phyloP scores from a whole-genome alignment of 2,113 vertebrate genomes.

The Gasterosteus nipponicus region DNA sequence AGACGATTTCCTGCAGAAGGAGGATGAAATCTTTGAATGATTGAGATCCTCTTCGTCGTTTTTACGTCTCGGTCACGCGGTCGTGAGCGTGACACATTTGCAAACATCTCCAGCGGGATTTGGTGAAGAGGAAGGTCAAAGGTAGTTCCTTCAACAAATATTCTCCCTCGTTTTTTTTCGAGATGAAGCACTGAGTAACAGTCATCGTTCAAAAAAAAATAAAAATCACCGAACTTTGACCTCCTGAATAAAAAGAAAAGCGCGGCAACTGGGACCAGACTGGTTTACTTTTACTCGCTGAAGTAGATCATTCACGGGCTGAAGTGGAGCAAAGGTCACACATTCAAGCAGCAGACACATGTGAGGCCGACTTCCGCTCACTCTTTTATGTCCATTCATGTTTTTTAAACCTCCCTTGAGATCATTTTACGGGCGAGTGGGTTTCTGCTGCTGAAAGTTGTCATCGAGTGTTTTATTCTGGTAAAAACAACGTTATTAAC shows the following conservation, averaged over 20 bases:
- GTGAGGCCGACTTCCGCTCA: not conserved
- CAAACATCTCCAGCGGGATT: not conserved
- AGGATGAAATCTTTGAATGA: too few species aligned
- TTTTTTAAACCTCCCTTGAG: not conserved
- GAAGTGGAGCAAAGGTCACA: not conserved
- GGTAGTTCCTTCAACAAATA: not conserved
- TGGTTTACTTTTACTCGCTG: not conserved
- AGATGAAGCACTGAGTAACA: not conserved
- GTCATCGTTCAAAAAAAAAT: not conserved
- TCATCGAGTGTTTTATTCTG: too few species aligned
- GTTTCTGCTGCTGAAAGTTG: not conserved
- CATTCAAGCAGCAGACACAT: not conserved
- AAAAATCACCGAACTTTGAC: slow-evolving; percentile 21
- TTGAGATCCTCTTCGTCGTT: not conserved
- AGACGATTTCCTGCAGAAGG: not conserved
- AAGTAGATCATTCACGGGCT: slow-evolving; percentile 11
- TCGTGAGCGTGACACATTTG: not conserved
- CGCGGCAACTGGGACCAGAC: not conserved
- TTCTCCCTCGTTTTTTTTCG: too few species aligned
- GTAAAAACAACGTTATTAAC: too few species aligned
- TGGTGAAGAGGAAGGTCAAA: not conserved
- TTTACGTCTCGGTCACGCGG: not conserved
- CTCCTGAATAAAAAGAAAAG: not conserved
- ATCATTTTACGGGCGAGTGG: not conserved
- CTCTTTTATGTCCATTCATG: not conserved